Evolutionary conservation across 2,888 invertebrate species (phyloP), one percentile per base, ranked within the genome.

Genomic region (Cosmorhoe ocellata): DNA sequence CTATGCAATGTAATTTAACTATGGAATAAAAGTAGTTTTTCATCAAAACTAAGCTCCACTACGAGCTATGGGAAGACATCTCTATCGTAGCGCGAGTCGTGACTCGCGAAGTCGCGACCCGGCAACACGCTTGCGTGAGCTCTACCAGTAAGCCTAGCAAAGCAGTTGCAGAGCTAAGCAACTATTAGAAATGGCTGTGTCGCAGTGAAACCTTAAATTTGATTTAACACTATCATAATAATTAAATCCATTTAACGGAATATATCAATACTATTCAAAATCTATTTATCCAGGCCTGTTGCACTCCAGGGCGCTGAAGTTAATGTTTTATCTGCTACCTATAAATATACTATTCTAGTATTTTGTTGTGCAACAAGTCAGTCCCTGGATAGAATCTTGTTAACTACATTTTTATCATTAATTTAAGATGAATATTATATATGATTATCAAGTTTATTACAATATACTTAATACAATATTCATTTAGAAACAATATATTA

Each of bases 1-100:
- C 66, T 69, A 66, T 66, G 67, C 61, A 69, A 39, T 65, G 69
- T 73, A 59, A 65, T 51, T 69, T 66, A 76, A 60, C 71, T 63
- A 67, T 64, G 64, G 63, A 67, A 66, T 66, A 64, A 32, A 34
- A 36, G 66, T 64, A 63, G 67, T 70, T 59, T 66, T 56, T 33
- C 33, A 42, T 42, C 39, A 57, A 57, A 52, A 53, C 36, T 40
- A 57, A 63, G 60, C 54, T 57, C 55, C 51, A 59, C 56, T 47
- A 48, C 40, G 34, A 32, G 40, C 37, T 30, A 27, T 41, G 30
- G 58, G 51, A 56, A 61, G 56, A 61, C 56, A 56, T 54, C 54
- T 56, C 60, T 28, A 53, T 51, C 45, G 43, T 44, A 47, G 57
- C 51, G 36, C 36, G 40, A 36, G 13, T 12, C 46, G 12, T 27